Evolutionary conservation across 1,140 invertebrate genomes (phyloP).

Genomic region (Zaprionus davidi): DNA sequence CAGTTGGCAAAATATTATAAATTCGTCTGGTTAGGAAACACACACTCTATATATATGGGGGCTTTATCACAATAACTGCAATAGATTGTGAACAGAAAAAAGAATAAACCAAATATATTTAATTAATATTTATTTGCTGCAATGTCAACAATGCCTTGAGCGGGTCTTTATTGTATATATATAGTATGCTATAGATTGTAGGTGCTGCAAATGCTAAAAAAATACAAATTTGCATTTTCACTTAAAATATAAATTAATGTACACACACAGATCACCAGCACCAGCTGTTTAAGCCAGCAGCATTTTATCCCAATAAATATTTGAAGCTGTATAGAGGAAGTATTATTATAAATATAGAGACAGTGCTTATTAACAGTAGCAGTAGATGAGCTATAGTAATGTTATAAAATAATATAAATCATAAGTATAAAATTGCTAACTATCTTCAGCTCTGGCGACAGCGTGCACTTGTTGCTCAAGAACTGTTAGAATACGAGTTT

Average conservation of each 20-base stretch:
- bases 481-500: not conserved
- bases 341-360: not conserved
- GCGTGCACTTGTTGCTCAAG: constrained; percentile 12
- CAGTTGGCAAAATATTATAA: constrained; percentile 34
- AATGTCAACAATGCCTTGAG: constrained; percentile 21
- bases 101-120: constrained; percentile 8
- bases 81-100: not conserved
- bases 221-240: not conserved
- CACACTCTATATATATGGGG: constrained; percentile 2
- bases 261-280: not conserved
- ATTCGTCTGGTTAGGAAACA: not conserved
- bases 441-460: not conserved
- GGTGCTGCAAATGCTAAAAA: not conserved
- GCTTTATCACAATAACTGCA: constrained; percentile 4
- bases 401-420: not conserved
- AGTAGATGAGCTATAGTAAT: not conserved
- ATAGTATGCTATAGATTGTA: not conserved
- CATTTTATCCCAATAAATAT: not conserved
- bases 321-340: not conserved
- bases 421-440: not conserved
- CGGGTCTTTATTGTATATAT: not conserved
- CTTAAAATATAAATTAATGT: constrained; percentile 6
- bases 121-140: constrained; percentile 33
- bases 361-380: no score
- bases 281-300: not conserved